Evolutionary conservation across 2,113 vertebrate species (phyloP).

Genomic region (Mastomys coucha): DNA sequence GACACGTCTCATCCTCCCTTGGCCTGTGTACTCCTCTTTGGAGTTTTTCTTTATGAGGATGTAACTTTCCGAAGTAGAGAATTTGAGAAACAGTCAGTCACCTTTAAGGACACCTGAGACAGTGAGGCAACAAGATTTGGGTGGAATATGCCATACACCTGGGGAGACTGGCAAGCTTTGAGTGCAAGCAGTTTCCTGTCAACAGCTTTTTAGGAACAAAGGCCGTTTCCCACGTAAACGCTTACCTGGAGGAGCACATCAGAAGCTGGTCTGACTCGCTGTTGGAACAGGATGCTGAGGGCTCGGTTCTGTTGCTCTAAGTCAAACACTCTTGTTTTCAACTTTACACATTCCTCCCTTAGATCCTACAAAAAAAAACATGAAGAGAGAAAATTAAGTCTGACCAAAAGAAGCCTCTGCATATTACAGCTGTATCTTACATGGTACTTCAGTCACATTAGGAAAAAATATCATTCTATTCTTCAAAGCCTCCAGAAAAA

Average conservation of each 20-base stretch:
- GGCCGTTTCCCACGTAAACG: constrained; percentile 72
- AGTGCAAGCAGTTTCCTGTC: constrained; percentile 37
- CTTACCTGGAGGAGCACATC: constrained; percentile 95
- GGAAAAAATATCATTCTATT: constrained; percentile 56
- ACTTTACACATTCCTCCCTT: constrained; percentile 94
- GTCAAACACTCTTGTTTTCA: constrained; percentile 95
- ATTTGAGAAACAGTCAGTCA: not conserved
- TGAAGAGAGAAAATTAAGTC: not conserved
- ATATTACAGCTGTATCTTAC: constrained; percentile 53
- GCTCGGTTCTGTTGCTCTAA: constrained; percentile 95
- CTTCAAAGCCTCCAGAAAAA: constrained; percentile 58
- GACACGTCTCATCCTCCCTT: not conserved
- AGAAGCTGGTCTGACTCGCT: constrained; percentile 92
- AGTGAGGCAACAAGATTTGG: not conserved
- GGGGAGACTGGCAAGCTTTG: not conserved
- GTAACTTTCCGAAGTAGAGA: constrained; percentile 25
- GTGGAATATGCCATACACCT: not conserved
- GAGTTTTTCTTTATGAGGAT: not conserved
- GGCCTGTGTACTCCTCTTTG: constrained; percentile 9
- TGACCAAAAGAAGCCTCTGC: constrained; percentile 40
- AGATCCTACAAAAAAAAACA: constrained; percentile 89
- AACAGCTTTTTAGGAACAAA: constrained; percentile 53
- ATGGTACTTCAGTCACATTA: constrained; percentile 45
- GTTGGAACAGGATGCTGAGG: constrained; percentile 93
- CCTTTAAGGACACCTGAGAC: constrained; percentile 65